Evolutionary conservation across 2,888 invertebrate genomes (phyloP).

Genomic region (Drosophila austrosaltans): DNA sequence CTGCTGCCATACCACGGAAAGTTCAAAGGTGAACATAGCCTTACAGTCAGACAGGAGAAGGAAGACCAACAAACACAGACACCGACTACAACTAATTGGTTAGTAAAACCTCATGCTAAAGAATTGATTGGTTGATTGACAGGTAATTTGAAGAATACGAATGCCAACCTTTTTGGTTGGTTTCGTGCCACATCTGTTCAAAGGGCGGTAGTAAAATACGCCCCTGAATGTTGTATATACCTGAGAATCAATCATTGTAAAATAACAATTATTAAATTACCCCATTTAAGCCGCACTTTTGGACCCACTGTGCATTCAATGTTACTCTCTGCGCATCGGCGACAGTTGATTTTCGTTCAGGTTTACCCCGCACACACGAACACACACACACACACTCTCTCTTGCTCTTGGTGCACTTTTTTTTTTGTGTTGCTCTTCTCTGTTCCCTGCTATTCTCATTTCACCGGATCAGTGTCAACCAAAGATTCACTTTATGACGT

Average conservation of each 20-base stretch:
- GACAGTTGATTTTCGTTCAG: background rate
- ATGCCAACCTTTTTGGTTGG: no score
- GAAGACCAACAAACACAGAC: background rate
- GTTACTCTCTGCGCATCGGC: constrained; percentile 7
- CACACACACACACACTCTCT: background rate
- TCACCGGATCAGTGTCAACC: constrained; percentile 20
- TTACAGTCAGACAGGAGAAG: background rate
- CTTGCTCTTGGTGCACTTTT: background rate
- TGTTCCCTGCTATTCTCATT: constrained; percentile 16
- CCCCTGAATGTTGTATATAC: background rate
- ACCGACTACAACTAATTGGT: background rate
- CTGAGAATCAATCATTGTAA: background rate
- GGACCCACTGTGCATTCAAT: background rate
- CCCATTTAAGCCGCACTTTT: background rate
- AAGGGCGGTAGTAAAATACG: no score
- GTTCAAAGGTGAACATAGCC: background rate
- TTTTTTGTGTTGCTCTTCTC: background rate
- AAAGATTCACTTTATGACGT: constrained; percentile 30
- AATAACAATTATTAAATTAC: no score
- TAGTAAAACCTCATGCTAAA: background rate
- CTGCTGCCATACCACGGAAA: background rate
- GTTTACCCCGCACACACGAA: background rate
- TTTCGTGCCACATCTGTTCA: background rate
- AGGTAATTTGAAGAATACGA: background rate
- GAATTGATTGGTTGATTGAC: constrained; percentile 7